Evolutionary conservation across 2,888 invertebrate genomes (phyloP).

Genomic region (Craniophora ligustri): DNA sequence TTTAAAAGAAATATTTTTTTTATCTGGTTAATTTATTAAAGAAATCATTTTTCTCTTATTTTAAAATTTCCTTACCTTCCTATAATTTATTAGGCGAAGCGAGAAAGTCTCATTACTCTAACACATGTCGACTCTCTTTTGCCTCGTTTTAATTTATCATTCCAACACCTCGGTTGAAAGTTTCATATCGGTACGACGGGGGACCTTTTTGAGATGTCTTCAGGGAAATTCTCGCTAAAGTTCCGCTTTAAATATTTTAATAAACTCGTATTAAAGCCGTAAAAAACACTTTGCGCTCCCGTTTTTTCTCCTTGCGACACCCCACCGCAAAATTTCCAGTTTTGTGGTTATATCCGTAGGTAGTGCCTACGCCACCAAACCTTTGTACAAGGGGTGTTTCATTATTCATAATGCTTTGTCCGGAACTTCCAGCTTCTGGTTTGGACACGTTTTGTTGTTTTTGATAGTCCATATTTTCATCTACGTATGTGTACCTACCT

Average conservation of each 20-base stretch:
- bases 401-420: constrained; percentile 87
- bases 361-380: constrained; percentile 54
- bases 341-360: constrained; percentile 61
- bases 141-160: constrained; percentile 83
- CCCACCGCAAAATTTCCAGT: constrained; percentile 68
- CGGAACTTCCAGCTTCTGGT: constrained; percentile 74
- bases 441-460: constrained; percentile 76
- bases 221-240: constrained; percentile 85
- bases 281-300: constrained; percentile 85
- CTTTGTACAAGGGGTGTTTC: constrained; percentile 79
- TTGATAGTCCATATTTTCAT: constrained; percentile 71
- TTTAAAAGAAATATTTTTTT: too few species aligned
- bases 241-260: constrained; percentile 88
- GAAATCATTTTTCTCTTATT: neutral
- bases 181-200: constrained; percentile 72
- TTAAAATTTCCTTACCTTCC: constrained; percentile 35
- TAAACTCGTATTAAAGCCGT: constrained; percentile 87
- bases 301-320: constrained; percentile 77
- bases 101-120: constrained; percentile 67
- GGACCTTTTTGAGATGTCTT: constrained; percentile 81
- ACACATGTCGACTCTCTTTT: constrained; percentile 69
- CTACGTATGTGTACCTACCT: constrained; percentile 36
- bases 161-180: constrained; percentile 75
- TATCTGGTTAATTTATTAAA: neutral
- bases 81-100: constrained; percentile 54